phyloP scores from a whole-genome alignment of 64 coral and sea anemone species.

The Catalaphyllia jardinei region DNA sequence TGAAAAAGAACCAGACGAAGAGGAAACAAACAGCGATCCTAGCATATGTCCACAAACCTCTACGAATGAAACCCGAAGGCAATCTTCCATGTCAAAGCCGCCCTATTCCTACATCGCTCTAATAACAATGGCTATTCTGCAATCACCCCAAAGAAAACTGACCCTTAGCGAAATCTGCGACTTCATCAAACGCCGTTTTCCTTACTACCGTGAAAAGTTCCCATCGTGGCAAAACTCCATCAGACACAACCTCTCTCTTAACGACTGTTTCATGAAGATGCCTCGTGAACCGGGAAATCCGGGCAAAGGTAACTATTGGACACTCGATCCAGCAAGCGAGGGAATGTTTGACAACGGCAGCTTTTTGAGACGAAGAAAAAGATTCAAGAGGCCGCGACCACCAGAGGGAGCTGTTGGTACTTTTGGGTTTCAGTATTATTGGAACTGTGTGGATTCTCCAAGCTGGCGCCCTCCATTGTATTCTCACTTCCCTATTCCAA shows the following conservation, averaged over 20 bases:
- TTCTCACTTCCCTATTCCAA: conserved; percentile 38
- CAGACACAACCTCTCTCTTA: conserved; percentile 94
- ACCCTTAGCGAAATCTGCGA: conserved; percentile 98
- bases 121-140: conserved; percentile 95
- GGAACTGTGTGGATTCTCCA: conserved; percentile 69
- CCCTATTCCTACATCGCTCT: conserved; percentile 98
- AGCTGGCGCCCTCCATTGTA: conserved; percentile 60
- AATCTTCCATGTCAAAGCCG: conserved; percentile 77
- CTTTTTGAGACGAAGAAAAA: conserved; percentile 88
- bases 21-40: conserved; percentile 13
- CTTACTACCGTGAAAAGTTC: conserved; percentile 98
- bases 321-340: conserved; percentile 92
- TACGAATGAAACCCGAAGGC: conserved; percentile 54
- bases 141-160: conserved; percentile 96
- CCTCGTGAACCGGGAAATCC: conserved; percentile 96
- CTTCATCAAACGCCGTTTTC: conserved; percentile 94
- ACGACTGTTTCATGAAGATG: conserved; percentile 99
- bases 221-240: conserved; percentile 99
- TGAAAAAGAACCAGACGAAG: background rate
- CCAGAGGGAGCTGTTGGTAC: conserved; percentile 55
- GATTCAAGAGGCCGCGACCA: conserved; percentile 92
- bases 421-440: conserved; percentile 76
- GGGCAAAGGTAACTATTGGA: conserved; percentile 99
- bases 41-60: conserved; percentile 3
- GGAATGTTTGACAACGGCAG: conserved; percentile 99